Base-by-base conservation (phyloP, 2,113 vertebrate genomes). In the Dissostichus mawsoni region DNA sequence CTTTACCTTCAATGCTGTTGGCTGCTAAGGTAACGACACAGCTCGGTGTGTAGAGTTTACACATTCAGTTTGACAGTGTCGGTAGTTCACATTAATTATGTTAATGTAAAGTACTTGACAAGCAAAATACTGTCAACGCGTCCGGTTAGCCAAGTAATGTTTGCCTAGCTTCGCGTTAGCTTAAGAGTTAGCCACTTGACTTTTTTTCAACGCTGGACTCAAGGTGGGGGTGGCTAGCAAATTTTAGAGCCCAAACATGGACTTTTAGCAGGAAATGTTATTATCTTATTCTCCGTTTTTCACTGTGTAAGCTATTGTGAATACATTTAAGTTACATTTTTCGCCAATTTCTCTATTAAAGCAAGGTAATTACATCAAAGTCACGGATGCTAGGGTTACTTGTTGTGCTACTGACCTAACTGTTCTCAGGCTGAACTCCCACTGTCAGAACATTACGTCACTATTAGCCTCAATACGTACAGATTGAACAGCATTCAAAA, bases 381-480 rank as follows among this genome's bases (percentile, higher is more conserved):
- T 74, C 53, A 48, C 20, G 5, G 41, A 20, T 1, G 75, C 33
- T 76, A 57, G 23, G 29, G 16, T 47, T 20, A 65, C 50, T 59
- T 74, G 70, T 47, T 36, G 47, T 66, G 55, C 71, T 45, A 29
- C 61, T 69, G 11, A 25, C 48, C 44, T 44, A 59, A 23, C 63
- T 61, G 10, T 45, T 41, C 6, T 20, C 23, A 6, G 7, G 11
- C 70, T 36, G 55, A 59, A 74, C 55, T 16, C 47, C 45, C 20
- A 4, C 62, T 3, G 77, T 45, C 36, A 11, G 47, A 5, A 23
- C 20, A 8, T 81, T 17, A 90, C 89, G 89, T 92, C 90, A 89
- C 9, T 13, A 18, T 1, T 0, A 20, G 41, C 36, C 8, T 14
- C 33, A 11, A 29, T 29, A 29, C 29, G 4, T 45, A 25, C 52